A percentile compares a stretch with the other conserved stretches of the same genome.
Evolutionary conservation across 2,113 vertebrate species (phyloP).

Genomic region (Cyanocitta stelleri): DNA sequence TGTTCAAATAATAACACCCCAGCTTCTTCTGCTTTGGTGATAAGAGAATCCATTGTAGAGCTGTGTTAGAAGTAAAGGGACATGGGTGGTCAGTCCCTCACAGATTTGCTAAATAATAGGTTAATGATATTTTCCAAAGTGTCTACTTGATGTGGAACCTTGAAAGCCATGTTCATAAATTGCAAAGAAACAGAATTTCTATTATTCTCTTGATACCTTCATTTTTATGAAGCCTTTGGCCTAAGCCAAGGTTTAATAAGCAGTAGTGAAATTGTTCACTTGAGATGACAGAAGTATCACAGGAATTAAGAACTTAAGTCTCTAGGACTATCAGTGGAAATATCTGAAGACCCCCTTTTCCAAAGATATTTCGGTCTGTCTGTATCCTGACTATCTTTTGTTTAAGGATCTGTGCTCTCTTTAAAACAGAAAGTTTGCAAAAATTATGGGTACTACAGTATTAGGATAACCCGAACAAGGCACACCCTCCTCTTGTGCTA

Average conservation of each 20-base stretch:
- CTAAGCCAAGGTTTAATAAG: neutral
- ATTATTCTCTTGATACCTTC: neutral
- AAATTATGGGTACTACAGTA: neutral
- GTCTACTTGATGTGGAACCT: neutral
- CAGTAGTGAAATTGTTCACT: neutral
- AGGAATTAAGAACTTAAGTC: neutral
- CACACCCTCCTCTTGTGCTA: neutral
- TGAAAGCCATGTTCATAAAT: neutral
- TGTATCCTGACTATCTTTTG: neutral
- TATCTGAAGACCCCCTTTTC: neutral
- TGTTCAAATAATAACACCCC: neutral
- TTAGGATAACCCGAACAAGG: fast-evolving
- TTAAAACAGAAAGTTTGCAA: neutral
- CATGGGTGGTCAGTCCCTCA: neutral
- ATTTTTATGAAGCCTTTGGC: neutral
- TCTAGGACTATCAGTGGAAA: neutral
- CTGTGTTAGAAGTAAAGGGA: neutral
- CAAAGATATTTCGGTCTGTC: neutral
- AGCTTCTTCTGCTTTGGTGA: neutral
- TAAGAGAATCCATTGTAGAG: neutral
- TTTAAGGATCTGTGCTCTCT: neutral
- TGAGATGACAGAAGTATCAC: neutral
- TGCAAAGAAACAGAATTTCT: neutral
- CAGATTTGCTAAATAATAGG: neutral
- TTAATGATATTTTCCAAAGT: neutral